A percentile compares a stretch with the other conserved stretches of the same genome.
Evolutionary conservation across 92 coral and sea anemone genomes (phyloP).

Genomic region (Zoanthus solanderi): DNA sequence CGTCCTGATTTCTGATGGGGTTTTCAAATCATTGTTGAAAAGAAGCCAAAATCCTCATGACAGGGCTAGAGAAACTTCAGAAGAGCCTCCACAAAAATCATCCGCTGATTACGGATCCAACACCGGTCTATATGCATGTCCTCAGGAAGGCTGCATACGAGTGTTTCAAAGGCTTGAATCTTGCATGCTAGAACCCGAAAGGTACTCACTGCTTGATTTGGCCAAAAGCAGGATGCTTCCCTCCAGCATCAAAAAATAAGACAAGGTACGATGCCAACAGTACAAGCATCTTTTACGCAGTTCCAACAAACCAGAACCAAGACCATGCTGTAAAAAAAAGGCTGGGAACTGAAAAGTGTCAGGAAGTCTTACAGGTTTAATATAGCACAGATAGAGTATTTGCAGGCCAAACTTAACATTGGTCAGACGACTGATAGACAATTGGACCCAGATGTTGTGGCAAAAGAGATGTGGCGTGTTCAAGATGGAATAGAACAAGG

Average conservation of each 20-base stretch:
- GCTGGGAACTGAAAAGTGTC: not conserved
- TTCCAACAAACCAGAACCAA: not conserved
- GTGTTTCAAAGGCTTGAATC: constrained; percentile 1
- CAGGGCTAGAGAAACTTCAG: not conserved
- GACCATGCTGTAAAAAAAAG: not conserved
- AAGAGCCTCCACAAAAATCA: not conserved
- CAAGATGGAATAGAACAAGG: not conserved
- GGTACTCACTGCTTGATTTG: not conserved
- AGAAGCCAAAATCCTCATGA: not conserved
- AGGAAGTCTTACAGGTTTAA: not conserved
- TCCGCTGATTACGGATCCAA: not conserved
- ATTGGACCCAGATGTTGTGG: not conserved
- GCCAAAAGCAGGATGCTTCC: not conserved
- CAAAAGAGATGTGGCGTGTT: not conserved
- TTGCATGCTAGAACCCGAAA: not conserved
- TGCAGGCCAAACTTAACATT: not conserved
- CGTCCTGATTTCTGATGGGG: not conserved
- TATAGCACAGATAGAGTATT: not conserved
- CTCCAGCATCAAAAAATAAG: not conserved
- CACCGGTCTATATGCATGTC: not conserved
- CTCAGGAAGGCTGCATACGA: not conserved
- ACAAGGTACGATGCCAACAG: constrained; percentile 5
- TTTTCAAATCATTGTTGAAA: not conserved
- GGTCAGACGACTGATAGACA: not conserved
- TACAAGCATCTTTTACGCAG: not conserved